Base-by-base conservation (phyloP, 2,888 invertebrate species). In the Catonia carolina region DNA sequence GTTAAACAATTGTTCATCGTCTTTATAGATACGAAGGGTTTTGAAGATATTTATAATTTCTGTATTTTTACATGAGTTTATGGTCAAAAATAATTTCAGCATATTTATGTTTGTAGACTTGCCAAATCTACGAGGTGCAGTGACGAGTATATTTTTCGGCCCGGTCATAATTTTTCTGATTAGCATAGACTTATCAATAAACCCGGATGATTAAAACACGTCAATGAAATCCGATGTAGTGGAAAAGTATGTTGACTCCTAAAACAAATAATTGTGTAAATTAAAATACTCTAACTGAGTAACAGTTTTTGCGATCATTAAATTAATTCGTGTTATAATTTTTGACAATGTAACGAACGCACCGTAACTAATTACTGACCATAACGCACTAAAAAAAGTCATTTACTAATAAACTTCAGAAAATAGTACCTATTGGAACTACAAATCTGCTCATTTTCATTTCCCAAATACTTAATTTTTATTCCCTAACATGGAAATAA, bases 41-140 rank as follows among this genome's bases (percentile, higher is more conserved):
- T 18, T 4, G 14, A 45, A 45, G 10, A 14, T 20, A n/a, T 45
- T 14, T 14, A 10, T 10, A 2, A 45, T 20, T 5, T 45, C 6
- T 45, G 4, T 20, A 20, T 45, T 45, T 2, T 20, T 45, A 10
- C n/a, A 10, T n/a, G 42, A 45, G 1, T 18, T 12, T n/a, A n/a
- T 20, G 4, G 20, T 7, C 23, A 45, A 45, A 20, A 45, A 45
- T 14, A n/a, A 12, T 45, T 45, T 45, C 8, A 45, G 10, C 42
- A 45, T 45, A 22, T 45, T 45, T 14, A 45, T 5, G 42, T 45
- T 45, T 20, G 42, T 45, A 20, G 12, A n/a, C 20, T 45, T 45
- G 20, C 42, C 42, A 22, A 45, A 45, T 14, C 23, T 45, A n/a
- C 42, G 10, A 2, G 42, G 42, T 20, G 42, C 42, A 8, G 42